Evolutionary conservation across 2,888 invertebrate genomes (phyloP).

Genomic region (Aspidiotus rigidus): DNA sequence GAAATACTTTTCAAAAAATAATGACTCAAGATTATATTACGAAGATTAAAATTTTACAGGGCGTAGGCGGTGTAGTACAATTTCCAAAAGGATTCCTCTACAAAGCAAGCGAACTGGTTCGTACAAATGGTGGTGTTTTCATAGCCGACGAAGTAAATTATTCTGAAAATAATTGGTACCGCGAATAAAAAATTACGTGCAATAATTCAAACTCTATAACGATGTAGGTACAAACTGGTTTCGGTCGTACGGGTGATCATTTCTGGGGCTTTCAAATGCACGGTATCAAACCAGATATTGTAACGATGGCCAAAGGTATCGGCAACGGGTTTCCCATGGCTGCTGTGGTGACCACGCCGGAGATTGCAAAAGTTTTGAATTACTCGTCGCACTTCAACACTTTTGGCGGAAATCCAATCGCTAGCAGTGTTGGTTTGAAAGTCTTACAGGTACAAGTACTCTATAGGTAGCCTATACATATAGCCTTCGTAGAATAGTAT

Average conservation of each 20-base stretch:
- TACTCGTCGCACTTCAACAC: slow-evolving; percentile 85
- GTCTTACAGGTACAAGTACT: slow-evolving; percentile 67
- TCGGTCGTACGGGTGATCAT: slow-evolving; percentile 85
- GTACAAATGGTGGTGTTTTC: slow-evolving; percentile 73
- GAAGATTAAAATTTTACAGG: slow-evolving; percentile 45
- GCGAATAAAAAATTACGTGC: neutral
- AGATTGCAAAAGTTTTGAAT: slow-evolving; percentile 69
- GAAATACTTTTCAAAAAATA: neutral
- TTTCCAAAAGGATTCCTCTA: slow-evolving; percentile 80
- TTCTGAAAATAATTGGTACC: neutral
- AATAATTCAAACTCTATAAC: neutral
- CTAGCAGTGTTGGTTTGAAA: slow-evolving; percentile 77
- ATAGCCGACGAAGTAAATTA: slow-evolving; percentile 76
- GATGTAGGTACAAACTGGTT: slow-evolving; percentile 81
- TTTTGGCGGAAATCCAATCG: slow-evolving; percentile 89
- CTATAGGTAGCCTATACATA: neutral
- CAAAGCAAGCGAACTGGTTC: slow-evolving; percentile 66
- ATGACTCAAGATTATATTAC: neutral
- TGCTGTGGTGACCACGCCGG: slow-evolving; percentile 84
- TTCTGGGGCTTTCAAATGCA: slow-evolving; percentile 96
- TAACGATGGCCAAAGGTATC: slow-evolving; percentile 90
- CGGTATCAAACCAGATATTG: slow-evolving; percentile 80
- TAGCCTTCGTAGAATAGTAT: neutral
- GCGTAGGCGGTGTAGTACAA: slow-evolving; percentile 88
- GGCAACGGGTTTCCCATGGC: slow-evolving; percentile 95